Conservation (phyloP, 2,113 vertebrate genomes). For the Ivindomyrus marchei region DNA sequence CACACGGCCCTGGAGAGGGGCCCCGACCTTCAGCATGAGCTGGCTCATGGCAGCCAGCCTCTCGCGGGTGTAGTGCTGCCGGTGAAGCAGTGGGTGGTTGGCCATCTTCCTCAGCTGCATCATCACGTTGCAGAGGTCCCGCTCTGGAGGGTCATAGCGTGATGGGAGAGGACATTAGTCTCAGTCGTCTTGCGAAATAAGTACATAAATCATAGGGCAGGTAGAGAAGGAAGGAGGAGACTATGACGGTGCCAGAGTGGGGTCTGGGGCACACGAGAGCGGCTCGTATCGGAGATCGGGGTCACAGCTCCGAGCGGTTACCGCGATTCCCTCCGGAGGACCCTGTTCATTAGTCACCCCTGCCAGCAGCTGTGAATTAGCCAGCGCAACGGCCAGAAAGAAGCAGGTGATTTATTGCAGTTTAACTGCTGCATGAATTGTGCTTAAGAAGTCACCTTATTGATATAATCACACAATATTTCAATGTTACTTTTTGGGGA, state of each 20-base stretch:
- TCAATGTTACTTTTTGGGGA: neutral
- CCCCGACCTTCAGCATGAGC: slow-evolving; percentile 85
- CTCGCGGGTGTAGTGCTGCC: slow-evolving; percentile 82
- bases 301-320: neutral
- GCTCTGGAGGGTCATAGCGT: slow-evolving; percentile 55
- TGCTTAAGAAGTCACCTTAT: neutral
- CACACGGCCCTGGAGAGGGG: neutral
- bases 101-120: slow-evolving; percentile 99
- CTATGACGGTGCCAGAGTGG: neutral
- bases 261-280: neutral
- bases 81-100: slow-evolving; percentile 89
- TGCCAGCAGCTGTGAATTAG: neutral
- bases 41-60: slow-evolving; percentile 82
- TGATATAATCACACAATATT: slow-evolving; percentile 9
- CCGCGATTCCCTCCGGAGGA: neutral
- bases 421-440: neutral
- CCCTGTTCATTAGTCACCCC: neutral
- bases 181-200: neutral
- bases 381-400: neutral
- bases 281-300: neutral
- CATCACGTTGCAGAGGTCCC: slow-evolving; percentile 85
- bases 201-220: neutral
- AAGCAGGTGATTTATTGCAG: neutral
- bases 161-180: slow-evolving; percentile 4
- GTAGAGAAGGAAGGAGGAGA: neutral